Evolutionary conservation across 2,797 vertebrate species (phyloP).

Genomic region (Rhinophrynus dorsalis): DNA sequence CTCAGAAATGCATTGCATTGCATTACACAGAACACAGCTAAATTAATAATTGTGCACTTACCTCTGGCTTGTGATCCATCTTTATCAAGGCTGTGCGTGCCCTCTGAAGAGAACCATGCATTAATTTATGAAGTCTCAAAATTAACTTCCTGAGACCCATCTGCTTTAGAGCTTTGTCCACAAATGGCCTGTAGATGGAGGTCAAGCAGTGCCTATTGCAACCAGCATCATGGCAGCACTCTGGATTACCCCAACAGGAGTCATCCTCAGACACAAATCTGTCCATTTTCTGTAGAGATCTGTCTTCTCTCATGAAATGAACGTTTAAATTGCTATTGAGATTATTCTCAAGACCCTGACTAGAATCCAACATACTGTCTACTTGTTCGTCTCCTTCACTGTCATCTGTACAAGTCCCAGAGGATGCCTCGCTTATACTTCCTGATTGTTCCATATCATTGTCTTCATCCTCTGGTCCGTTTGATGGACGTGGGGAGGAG

Average conservation of each 20-base stretch:
- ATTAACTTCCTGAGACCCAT: slow-evolving; percentile 98
- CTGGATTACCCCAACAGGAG: slow-evolving; percentile 64
- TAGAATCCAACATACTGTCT: slow-evolving; percentile 48
- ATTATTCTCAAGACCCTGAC: slow-evolving; percentile 54
- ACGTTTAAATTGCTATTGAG: slow-evolving; percentile 61
- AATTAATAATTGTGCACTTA: no score
- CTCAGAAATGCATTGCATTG: no score
- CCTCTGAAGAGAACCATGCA: slow-evolving; percentile 95
- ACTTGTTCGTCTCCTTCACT: slow-evolving; percentile 77
- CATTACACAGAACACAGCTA: no score
- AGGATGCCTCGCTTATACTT: slow-evolving; percentile 75
- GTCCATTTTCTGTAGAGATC: slow-evolving; percentile 66
- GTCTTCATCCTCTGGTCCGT: slow-evolving; percentile 75
- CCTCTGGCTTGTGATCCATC: slow-evolving; percentile 82
- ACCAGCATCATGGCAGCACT: slow-evolving; percentile 60
- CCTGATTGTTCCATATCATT: slow-evolving; percentile 76
- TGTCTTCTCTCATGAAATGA: slow-evolving; percentile 67
- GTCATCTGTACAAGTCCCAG: slow-evolving; percentile 79
- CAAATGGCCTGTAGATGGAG: slow-evolving; percentile 96
- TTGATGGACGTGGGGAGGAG: slow-evolving; percentile 89
- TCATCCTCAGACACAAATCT: slow-evolving; percentile 85
- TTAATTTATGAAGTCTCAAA: slow-evolving; percentile 95
- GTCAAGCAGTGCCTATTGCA: slow-evolving; percentile 82
- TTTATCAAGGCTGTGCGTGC: slow-evolving; percentile 85
- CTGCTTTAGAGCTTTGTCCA: slow-evolving; percentile 98